Evolutionary conservation across 2,888 invertebrate species (phyloP).

Genomic region (Leptogaster cylindrica): DNA sequence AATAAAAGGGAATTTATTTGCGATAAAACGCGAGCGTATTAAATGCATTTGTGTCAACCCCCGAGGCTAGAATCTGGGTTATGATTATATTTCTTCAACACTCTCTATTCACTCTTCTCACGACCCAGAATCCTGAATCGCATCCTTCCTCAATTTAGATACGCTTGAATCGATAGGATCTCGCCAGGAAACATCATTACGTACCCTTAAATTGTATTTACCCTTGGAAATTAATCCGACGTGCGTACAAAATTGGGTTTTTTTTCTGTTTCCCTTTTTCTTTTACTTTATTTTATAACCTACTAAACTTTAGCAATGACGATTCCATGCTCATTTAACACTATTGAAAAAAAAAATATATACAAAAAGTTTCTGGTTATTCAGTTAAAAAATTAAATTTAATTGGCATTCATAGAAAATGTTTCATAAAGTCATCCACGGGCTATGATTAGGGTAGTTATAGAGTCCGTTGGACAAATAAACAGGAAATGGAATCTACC

Average conservation of each 20-base stretch:
- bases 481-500: conserved; percentile 35
- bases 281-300: no score
- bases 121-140: conserved; percentile 1
- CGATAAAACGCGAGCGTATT: neutral
- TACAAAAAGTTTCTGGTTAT: neutral
- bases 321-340: conserved; percentile 24
- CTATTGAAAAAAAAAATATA: neutral
- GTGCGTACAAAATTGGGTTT: conserved; percentile 30
- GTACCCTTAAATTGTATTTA: conserved; percentile 13
- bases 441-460: conserved; percentile 12
- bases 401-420: neutral
- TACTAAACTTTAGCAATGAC: neutral
- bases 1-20: no score
- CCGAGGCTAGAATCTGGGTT: neutral
- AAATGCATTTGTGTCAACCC: neutral
- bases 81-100: neutral
- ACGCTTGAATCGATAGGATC: neutral
- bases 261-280: no score
- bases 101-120: conserved; percentile 18
- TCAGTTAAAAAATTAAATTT: neutral
- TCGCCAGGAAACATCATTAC: conserved; percentile 19
- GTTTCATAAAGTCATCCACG: conserved; percentile 35
- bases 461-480: conserved; percentile 4
- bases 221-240: conserved; percentile 21
- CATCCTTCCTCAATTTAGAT: conserved; percentile 17